Evolutionary conservation across 35 echinoderm and acorn worm species (phyloP).

Genomic region (Apostichopus parvimensis): DNA sequence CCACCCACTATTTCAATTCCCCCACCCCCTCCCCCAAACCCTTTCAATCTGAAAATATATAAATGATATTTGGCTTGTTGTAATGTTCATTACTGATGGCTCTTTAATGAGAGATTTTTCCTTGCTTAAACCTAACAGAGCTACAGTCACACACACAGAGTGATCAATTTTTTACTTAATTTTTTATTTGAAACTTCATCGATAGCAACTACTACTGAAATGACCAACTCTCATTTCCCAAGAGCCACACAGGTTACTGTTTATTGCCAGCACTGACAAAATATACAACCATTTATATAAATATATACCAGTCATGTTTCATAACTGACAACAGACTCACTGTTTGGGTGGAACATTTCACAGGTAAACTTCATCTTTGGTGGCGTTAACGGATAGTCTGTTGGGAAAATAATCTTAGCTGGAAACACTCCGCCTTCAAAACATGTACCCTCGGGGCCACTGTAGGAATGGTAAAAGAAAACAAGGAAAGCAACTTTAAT

Average conservation of each 20-base stretch:
- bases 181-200: not conserved
- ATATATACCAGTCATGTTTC: not conserved
- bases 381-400: constrained; percentile 94
- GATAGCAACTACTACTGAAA: not conserved
- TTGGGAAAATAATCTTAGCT: constrained; percentile 83
- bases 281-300: not conserved
- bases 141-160: too few relatives aligned
- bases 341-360: constrained; percentile 99
- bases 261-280: not conserved
- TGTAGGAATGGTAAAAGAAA: constrained; percentile 31
- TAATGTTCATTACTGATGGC: too few relatives aligned
- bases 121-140: too few relatives aligned
- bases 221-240: not conserved
- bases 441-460: constrained; percentile 94
- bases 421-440: constrained; percentile 95
- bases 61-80: not conserved
- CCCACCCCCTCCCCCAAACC: not conserved
- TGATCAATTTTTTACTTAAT: too few relatives aligned
- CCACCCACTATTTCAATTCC: not conserved
- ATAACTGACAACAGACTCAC: constrained; percentile 67
- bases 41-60: not conserved
- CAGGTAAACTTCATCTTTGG: constrained; percentile 98
- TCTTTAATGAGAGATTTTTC: too few relatives aligned
- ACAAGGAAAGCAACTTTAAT: not conserved
- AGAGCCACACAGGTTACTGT: not conserved